A percentile compares a stretch with the other conserved stretches of the same genome.
phyloP scores from a whole-genome alignment of 1,140 invertebrate genomes.

The Leucophenga varia region DNA sequence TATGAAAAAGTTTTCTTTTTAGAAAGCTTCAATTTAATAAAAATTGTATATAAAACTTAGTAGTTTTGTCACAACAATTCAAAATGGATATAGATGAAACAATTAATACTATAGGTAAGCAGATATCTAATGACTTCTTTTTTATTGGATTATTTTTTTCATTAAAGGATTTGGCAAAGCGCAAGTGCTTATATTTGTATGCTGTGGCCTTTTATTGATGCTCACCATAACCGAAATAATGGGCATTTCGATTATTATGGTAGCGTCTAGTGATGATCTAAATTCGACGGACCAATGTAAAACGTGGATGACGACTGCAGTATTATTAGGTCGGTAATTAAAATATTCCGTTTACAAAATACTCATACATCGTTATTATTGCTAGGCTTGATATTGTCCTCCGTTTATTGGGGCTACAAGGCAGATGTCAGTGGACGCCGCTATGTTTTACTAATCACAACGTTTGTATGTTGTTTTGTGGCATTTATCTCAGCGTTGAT shows the following conservation, averaged over 20 bases:
- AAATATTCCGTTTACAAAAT: no score
- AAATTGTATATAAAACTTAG: no score
- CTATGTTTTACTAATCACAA: not conserved
- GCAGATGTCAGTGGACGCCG: slow-evolving; percentile 10
- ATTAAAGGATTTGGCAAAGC: slow-evolving; percentile 17
- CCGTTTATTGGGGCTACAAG: slow-evolving; percentile 11
- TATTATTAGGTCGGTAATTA: slow-evolving; percentile 4
- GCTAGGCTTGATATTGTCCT: no score
- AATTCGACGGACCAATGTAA: not conserved
- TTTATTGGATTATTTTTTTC: no score
- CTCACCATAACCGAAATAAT: slow-evolving; percentile 6
- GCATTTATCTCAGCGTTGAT: not conserved
- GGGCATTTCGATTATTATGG: slow-evolving; percentile 4
- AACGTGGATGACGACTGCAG: slow-evolving; percentile 3
- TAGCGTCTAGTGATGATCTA: slow-evolving; percentile 9
- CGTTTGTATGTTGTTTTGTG: not conserved
- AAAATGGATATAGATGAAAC: slow-evolving; percentile 16
- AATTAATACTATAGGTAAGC: slow-evolving; percentile 15
- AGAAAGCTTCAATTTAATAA: no score
- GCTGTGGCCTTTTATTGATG: not conserved
- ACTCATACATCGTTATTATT: no score
- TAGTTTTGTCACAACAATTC: no score
- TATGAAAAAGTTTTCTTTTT: no score
- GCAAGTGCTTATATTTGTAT: slow-evolving; percentile 5
- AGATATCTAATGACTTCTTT: no score